A percentile compares a stretch with the other conserved stretches of the same genome.
Evolutionary conservation across 1,140 invertebrate species (phyloP).

Genomic region (Aphidius gifuensis): DNA sequence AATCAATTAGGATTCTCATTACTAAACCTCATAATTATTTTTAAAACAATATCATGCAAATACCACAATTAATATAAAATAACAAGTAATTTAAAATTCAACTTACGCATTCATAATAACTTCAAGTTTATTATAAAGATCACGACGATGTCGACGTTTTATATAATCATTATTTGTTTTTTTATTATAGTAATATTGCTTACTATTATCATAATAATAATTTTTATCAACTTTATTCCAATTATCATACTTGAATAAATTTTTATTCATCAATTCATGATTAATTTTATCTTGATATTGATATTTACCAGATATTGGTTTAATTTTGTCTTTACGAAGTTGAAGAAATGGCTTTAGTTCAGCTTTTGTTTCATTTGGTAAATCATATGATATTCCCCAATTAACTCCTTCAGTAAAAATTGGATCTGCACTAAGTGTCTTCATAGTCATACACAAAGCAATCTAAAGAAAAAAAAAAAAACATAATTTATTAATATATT

Average conservation of each 20-base stretch:
- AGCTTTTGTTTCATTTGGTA: conserved; percentile 67
- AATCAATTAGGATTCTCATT: too few relatives aligned
- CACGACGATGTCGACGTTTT: conserved; percentile 57
- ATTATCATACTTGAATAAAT: conserved; percentile 26
- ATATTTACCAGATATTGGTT: conserved; percentile 21
- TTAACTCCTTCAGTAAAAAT: conserved; percentile 68
- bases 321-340: conserved; percentile 39
- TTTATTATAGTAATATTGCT: conserved; percentile 29
- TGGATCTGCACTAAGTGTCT: conserved; percentile 55
- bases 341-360: conserved; percentile 52
- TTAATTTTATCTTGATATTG: conserved; percentile 36
- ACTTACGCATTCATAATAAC: conserved; percentile 69
- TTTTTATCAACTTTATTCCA: conserved; percentile 28
- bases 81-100: not conserved
- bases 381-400: conserved; percentile 73
- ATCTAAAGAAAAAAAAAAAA: conserved; percentile 45
- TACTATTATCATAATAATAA: conserved; percentile 29
- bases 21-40: too few relatives aligned
- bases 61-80: too few relatives aligned
- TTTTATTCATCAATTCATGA: conserved; percentile 21
- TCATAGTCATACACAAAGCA: conserved; percentile 61
- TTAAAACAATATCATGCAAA: too few relatives aligned
- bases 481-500: too few relatives aligned
- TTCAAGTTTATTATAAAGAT: conserved; percentile 67
- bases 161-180: conserved; percentile 48